phyloP scores from a whole-genome alignment of 2,797 vertebrate genomes.

The Siniperca undulata region DNA sequence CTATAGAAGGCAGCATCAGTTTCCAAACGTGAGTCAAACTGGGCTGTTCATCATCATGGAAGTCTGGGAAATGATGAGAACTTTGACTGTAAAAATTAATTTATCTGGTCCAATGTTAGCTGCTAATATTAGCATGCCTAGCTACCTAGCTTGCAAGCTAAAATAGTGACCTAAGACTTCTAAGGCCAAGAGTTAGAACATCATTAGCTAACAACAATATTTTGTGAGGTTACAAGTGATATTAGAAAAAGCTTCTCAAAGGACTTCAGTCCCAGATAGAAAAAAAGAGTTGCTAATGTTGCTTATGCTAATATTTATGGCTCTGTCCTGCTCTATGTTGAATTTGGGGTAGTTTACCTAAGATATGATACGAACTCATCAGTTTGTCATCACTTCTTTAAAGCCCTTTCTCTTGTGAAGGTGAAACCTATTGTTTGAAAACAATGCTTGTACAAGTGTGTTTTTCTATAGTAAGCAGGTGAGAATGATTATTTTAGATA shows the following conservation, averaged over 20 bases:
- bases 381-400: background rate
- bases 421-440: background rate
- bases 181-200: background rate
- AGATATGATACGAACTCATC: too few species aligned
- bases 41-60: background rate
- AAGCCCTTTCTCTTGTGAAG: background rate
- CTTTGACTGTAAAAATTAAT: background rate
- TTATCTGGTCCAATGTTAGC: background rate
- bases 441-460: background rate
- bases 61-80: background rate
- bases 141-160: background rate
- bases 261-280: too few species aligned
- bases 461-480: too few species aligned
- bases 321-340: too few species aligned
- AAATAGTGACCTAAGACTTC: background rate
- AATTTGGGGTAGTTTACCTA: too few species aligned
- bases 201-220: background rate
- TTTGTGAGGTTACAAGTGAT: background rate
- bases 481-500: too few species aligned
- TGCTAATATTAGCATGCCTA: background rate
- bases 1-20: slow-evolving; percentile 24
- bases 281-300: too few species aligned
- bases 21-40: background rate
- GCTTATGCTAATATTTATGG: too few species aligned
- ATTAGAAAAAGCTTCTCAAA: too few species aligned